A percentile compares a stretch with the other conserved stretches of the same genome.
These are phyloP conservation scores for Spisula solida DNA, from an alignment of 2,888 invertebrate species.

Conservation along the genomic window DNA sequence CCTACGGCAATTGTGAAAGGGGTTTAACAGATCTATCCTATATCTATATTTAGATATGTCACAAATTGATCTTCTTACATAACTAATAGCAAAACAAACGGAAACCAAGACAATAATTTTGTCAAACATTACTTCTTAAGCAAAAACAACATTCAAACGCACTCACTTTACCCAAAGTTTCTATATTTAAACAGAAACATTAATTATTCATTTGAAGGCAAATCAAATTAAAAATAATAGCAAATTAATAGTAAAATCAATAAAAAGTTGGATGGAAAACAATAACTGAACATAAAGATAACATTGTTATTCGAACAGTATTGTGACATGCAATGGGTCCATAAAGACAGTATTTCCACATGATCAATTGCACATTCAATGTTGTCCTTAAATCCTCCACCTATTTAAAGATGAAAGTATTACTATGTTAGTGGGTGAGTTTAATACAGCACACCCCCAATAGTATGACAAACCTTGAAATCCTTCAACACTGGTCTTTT, in stretches of 20 bases:
- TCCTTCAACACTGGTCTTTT: too few relatives aligned
- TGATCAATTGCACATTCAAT: too few relatives aligned
- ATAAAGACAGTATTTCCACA: not conserved
- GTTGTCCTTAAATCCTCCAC: too few relatives aligned
- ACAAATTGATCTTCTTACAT: not conserved
- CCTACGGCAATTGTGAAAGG: too few relatives aligned
- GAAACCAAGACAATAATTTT: not conserved
- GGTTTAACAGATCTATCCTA: too few relatives aligned
- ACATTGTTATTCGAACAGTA: not conserved
- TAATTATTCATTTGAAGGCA: not conserved
- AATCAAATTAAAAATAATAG: not conserved
- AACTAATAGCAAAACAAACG: not conserved
- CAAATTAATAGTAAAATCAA: not conserved
- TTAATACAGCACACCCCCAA: too few relatives aligned
- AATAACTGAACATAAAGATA: not conserved
- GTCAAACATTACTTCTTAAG: not conserved
- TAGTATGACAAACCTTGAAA: too few relatives aligned
- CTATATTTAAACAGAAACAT: not conserved
- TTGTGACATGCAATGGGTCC: not conserved
- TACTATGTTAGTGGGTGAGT: too few relatives aligned
- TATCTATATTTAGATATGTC: too few relatives aligned
- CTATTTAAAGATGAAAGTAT: too few relatives aligned
- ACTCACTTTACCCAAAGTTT: not conserved
- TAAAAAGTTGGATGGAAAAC: slow-evolving; percentile 7
- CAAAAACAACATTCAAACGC: not conserved